A percentile compares a stretch with the other conserved stretches of the same genome.
Conservation (phyloP, 2,888 invertebrate species). For the Nomada goodeniana region DNA sequence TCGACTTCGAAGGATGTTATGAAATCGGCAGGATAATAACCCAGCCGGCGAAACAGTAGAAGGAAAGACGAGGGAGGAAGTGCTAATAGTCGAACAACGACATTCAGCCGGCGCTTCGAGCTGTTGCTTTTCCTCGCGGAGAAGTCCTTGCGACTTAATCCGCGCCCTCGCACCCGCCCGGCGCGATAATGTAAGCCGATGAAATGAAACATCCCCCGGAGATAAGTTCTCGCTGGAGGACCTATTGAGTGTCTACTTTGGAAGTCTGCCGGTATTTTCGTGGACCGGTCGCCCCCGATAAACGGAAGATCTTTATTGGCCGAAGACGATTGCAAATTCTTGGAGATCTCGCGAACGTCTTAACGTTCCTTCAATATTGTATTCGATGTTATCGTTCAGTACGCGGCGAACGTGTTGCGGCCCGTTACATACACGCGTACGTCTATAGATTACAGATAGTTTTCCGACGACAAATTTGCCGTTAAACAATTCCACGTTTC, state of each 20-base stretch:
- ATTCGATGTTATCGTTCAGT: no score
- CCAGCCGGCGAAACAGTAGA: conserved; percentile 45
- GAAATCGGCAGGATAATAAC: conserved; percentile 78
- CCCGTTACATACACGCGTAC: no score
- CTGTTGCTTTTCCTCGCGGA: conserved; percentile 59
- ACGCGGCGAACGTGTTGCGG: no score
- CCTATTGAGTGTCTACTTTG: neutral
- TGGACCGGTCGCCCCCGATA: neutral
- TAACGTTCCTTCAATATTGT: no score
- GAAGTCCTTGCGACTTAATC: conserved; percentile 58
- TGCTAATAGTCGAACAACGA: conserved; percentile 66
- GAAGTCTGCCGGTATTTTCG: neutral
- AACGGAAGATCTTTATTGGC: neutral
- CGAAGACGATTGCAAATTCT: neutral
- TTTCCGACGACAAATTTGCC: no score
- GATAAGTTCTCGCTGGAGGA: neutral
- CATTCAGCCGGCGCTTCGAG: conserved; percentile 56
- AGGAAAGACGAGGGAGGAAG: conserved; percentile 28
- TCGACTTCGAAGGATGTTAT: conserved; percentile 75
- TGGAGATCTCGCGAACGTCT: neutral
- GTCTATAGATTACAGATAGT: no score
- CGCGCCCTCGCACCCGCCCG: conserved; percentile 29
- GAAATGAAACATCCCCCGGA: conserved; percentile 45
- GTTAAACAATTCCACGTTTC: no score
- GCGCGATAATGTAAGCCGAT: conserved; percentile 41